Evolutionary conservation across 1,140 invertebrate species (phyloP).

Genomic region (Polypedilum vanderplanki): DNA sequence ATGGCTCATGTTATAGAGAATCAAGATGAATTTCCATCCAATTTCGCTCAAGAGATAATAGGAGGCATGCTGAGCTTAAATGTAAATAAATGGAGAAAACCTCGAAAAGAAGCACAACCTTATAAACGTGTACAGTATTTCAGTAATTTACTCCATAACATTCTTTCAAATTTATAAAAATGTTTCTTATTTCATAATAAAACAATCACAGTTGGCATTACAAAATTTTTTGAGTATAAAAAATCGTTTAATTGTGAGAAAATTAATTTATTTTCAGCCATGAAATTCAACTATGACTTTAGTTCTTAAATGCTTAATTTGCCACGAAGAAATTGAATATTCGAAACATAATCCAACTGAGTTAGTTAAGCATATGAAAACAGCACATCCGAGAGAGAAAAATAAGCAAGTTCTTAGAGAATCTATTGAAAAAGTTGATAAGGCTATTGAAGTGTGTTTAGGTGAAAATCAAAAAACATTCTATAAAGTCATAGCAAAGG

Average conservation of each 20-base stretch:
- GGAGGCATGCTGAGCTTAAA: constrained; percentile 89
- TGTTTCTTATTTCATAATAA: no score
- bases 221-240: neutral
- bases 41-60: constrained; percentile 94
- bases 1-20: constrained; percentile 97
- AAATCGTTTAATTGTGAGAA: neutral
- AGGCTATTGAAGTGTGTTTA: neutral
- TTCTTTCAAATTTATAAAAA: neutral
- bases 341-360: neutral
- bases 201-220: neutral
- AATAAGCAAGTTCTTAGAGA: neutral
- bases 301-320: constrained; percentile 23
- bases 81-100: constrained; percentile 75
- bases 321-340: neutral
- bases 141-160: neutral
- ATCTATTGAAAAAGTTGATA: neutral
- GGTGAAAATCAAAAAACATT: neutral
- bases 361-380: constrained; percentile 12
- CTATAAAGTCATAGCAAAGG: neutral
- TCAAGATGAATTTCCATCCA: constrained; percentile 73
- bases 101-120: constrained; percentile 52
- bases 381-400: neutral
- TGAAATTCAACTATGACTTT: constrained; percentile 15
- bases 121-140: neutral
- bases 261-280: neutral